Evolutionary conservation across 2,888 invertebrate genomes (phyloP).

Genomic region (Metacarcinus magister): DNA sequence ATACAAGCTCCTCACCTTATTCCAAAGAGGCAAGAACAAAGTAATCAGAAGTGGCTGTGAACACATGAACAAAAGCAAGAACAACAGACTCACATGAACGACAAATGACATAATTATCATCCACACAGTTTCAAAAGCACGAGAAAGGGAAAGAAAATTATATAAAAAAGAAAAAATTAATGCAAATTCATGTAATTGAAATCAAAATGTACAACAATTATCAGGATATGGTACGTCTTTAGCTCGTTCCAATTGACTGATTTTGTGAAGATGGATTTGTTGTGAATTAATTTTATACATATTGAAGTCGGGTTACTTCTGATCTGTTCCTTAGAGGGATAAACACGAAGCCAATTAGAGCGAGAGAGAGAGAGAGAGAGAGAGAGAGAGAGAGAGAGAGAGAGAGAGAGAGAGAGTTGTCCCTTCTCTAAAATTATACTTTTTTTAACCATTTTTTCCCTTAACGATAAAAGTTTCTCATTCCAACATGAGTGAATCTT

Average conservation of each 20-base stretch:
- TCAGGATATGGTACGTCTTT: background rate
- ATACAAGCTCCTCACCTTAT: too few species aligned
- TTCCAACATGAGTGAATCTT: background rate
- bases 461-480: background rate
- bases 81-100: background rate
- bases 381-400: slow-evolving; percentile 44
- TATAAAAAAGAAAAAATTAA: background rate
- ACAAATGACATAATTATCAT: background rate
- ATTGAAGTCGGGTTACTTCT: background rate
- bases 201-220: background rate
- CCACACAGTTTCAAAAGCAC: background rate
- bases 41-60: too few species aligned
- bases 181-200: background rate
- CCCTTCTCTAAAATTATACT: background rate
- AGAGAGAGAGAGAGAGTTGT: background rate
- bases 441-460: background rate
- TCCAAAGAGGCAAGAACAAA: too few species aligned
- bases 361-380: slow-evolving; percentile 40
- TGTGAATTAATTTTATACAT: background rate
- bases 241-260: background rate
- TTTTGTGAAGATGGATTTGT: background rate
- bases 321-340: background rate
- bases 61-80: background rate
- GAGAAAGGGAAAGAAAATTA: background rate
- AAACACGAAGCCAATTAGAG: background rate